Conservation (phyloP, 2,888 invertebrate species). For the Drosophila emarginata region DNA sequence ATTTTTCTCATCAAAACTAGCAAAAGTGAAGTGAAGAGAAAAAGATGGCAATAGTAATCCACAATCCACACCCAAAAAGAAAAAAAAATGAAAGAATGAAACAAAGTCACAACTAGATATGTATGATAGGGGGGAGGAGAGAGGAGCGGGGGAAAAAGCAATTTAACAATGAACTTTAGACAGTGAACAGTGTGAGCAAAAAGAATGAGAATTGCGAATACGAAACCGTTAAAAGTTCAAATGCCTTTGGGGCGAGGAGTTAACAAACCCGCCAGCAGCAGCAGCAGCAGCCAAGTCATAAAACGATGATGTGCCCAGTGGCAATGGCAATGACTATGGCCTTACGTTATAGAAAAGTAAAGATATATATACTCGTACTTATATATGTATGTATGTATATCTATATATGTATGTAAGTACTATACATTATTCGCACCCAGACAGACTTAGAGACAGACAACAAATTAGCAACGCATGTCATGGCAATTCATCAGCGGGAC, state of each 20-base stretch:
- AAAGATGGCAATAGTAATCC: constrained; percentile 19
- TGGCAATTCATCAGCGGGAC: constrained; percentile 40
- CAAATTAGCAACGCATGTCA: constrained; percentile 64
- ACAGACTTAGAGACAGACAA: constrained; percentile 10
- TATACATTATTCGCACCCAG: constrained; percentile 32
- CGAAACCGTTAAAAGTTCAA: constrained; percentile 71
- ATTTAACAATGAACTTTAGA: constrained; percentile 61
- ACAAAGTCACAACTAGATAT: constrained; percentile 6
- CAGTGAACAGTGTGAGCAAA: not conserved
- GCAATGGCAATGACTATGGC: constrained; percentile 13
- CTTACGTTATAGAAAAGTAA: constrained; percentile 12
- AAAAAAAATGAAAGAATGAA: not conserved
- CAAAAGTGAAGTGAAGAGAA: constrained; percentile 25
- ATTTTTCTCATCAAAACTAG: constrained; percentile 47
- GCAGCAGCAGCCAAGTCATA: constrained; percentile 28
- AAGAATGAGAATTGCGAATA: constrained; percentile 51
- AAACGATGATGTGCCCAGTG: constrained; percentile 22
- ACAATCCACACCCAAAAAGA: constrained; percentile 26
- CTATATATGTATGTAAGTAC: not conserved
- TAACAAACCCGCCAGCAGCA: constrained; percentile 48
- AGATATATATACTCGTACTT: constrained; percentile 12
- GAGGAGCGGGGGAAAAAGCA: constrained; percentile 36
- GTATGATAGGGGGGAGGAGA: constrained; percentile 1
- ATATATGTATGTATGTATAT: constrained; percentile 3
- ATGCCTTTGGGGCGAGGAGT: constrained; percentile 52